These are phyloP conservation scores for Antheraea pernyi DNA, from an alignment of 1,140 invertebrate genomes.

Conservation along the genomic window DNA sequence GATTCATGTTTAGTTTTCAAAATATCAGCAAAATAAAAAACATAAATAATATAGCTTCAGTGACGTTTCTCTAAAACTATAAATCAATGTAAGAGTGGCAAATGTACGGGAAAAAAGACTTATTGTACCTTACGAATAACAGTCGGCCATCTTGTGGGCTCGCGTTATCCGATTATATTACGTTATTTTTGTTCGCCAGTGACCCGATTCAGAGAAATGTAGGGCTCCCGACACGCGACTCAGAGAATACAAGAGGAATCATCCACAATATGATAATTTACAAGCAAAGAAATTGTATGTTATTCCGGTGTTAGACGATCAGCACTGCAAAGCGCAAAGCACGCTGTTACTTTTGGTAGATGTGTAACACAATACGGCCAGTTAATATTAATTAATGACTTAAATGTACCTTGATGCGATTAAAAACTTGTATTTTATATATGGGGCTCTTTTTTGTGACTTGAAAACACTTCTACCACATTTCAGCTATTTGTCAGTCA, in stretches of 20 bases:
- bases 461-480: constrained; percentile 60
- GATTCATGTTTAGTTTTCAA: background rate
- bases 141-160: constrained; percentile 78
- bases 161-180: constrained; percentile 74
- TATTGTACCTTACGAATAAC: constrained; percentile 77
- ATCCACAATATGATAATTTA: constrained; percentile 45
- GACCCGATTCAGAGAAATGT: constrained; percentile 44
- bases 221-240: constrained; percentile 35
- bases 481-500: constrained; percentile 66
- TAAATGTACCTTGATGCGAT: constrained; percentile 47
- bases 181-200: constrained; percentile 55
- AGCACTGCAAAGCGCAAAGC: constrained; percentile 67
- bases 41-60: constrained; percentile 21
- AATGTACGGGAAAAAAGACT: constrained; percentile 41
- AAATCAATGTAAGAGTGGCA: constrained; percentile 12
- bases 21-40: constrained; percentile 18
- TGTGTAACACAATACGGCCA: background rate
- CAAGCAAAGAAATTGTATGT: constrained; percentile 39
- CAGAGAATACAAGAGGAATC: constrained; percentile 39
- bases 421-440: constrained; percentile 35
- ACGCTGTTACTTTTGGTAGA: constrained; percentile 54
- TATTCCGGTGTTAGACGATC: constrained; percentile 42
- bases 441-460: constrained; percentile 37
- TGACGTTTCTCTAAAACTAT: constrained; percentile 20
- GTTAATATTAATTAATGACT: constrained; percentile 14